Conservation (phyloP, 1,140 invertebrate species). For the Scaptomyza graminum region DNA sequence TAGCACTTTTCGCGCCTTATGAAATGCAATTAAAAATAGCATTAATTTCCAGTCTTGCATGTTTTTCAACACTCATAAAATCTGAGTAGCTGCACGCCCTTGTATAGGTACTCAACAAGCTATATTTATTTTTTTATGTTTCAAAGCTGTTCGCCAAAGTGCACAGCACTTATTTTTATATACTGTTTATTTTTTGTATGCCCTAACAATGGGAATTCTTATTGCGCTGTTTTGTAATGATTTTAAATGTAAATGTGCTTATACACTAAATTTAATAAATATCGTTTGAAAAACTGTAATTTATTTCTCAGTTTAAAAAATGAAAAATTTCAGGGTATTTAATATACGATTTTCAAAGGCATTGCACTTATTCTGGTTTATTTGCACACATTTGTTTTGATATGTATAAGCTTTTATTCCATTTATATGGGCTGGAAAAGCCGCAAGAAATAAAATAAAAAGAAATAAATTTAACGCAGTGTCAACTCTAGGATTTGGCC, state of each 20-base stretch:
- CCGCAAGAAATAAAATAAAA: neutral
- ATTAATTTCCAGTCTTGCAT: constrained; percentile 19
- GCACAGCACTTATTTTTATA: neutral
- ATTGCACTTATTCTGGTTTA: neutral
- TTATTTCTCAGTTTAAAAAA: neutral
- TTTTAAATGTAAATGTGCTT: no score
- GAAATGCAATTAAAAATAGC: constrained; percentile 41
- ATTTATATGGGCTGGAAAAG: constrained; percentile 13
- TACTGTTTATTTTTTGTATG: neutral
- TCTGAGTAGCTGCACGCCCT: constrained; percentile 12
- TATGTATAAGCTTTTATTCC: neutral
- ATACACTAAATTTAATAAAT: no score
- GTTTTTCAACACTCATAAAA: constrained; percentile 27
- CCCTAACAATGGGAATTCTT: neutral
- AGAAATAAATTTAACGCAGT: constrained; percentile 25
- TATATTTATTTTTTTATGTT: no score
- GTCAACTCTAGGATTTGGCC: constrained; percentile 33
- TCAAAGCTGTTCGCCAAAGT: neutral
- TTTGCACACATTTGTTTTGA: constrained; percentile 2
- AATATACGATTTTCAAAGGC: neutral
- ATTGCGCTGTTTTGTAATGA: no score
- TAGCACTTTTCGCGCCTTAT: constrained; percentile 26
- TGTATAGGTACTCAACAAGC: constrained; percentile 1
- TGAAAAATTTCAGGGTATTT: constrained; percentile 10
- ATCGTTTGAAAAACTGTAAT: no score